These are phyloP conservation scores for Penaeus indicus DNA, from an alignment of 1,140 invertebrate species.

Conservation along the genomic window DNA sequence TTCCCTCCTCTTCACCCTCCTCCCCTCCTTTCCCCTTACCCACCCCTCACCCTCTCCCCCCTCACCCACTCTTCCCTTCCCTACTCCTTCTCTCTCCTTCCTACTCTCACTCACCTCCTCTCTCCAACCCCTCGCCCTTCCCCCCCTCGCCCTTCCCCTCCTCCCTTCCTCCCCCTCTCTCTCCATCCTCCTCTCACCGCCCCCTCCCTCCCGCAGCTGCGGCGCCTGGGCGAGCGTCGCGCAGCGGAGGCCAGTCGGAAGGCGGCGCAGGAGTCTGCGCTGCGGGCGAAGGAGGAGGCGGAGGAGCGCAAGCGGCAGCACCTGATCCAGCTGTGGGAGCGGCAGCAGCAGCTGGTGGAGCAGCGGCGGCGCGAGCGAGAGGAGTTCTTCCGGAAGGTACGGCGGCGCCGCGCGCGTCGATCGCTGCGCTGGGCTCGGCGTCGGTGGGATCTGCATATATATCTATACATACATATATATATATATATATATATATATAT, in stretches of 20 bases:
- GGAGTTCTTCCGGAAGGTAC: constrained; percentile 56
- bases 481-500: no score
- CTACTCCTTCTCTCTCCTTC: no score
- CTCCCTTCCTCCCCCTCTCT: neutral
- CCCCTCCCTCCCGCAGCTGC: constrained; percentile 12
- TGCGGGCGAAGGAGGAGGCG: constrained; percentile 44
- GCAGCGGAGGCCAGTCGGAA: constrained; percentile 32
- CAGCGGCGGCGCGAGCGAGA: constrained; percentile 49
- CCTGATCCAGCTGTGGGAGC: constrained; percentile 56
- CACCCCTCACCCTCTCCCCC: no score
- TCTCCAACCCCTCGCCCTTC: neutral
- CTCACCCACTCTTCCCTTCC: no score
- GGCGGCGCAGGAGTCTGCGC: constrained; percentile 34
- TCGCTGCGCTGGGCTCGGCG: no score
- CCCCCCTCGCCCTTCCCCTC: neutral
- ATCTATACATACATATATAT: no score
- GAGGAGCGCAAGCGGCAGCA: constrained; percentile 53
- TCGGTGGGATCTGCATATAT: no score
- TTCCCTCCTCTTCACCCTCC: no score
- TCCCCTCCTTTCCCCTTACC: no score
- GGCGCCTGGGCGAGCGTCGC: constrained; percentile 48
- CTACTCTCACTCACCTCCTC: no score
- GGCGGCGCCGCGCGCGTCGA: neutral
- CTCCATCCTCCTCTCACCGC: no score
- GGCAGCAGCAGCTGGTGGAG: constrained; percentile 59